Evolutionary conservation across 2,888 invertebrate genomes (phyloP), one percentile per base, ranked within the genome.

Genomic region (Muscina levida): DNA sequence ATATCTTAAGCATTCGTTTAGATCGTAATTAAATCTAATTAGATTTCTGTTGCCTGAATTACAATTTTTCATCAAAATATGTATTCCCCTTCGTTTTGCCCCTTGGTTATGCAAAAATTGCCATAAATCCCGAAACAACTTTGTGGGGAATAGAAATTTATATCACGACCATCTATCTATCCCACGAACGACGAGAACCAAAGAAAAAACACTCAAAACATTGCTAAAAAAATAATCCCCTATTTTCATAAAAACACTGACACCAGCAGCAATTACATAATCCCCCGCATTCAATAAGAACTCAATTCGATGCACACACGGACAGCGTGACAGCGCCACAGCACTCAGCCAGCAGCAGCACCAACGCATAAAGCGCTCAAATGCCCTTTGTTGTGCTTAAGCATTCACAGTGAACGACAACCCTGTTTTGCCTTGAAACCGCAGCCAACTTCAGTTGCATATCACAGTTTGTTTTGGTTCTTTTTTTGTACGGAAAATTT

Each of bases 401-500:
- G 3, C 48, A 15, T 48, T 48, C 15, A 22, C 51, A 51, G 11
- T 51, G 11, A 42, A 62, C 62, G 62, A 39, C 62, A 62, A 62
- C 62, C 42, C 62, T 59, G 37, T 8, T 37, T 22, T 15, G 17
- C n/a, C 10, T 59, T 13, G 22, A 22, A 70, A 76, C 70, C 72
- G 70, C 76, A 73, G 65, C 76, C 51, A 77, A 77, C 80, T 76
- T 80, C 73, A 31, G 56, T 1, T 13, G 17, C 13, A 57, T 67
- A 75, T 72, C 31, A 74, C 66, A 56, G 66, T 81, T 81, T 81
- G 81, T 81, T 81, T 81, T 81, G 81, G 77, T 81, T 81, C 72
- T 80, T 77, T 80, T 72, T 81, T 81, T 74, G 71, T 77, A 72
- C 67, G 77, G 77, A 73, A 73, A 77, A 53, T 81, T 71, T 70